Evolutionary conservation across 2,113 vertebrate species (phyloP).

Genomic region (Phaethornis superciliosus): DNA sequence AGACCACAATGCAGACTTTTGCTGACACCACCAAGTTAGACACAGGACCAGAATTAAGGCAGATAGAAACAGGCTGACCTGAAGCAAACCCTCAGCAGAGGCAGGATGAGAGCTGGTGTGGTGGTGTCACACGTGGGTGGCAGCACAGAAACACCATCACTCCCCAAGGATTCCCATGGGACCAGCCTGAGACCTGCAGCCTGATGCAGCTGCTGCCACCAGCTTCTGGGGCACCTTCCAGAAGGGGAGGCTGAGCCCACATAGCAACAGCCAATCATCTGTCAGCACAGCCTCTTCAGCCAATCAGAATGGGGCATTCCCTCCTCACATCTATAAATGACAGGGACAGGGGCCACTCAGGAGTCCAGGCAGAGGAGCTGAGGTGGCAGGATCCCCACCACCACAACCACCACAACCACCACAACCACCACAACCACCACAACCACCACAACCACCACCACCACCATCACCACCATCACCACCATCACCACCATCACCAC

Average conservation of each 20-base stretch:
- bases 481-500: too few relatives aligned
- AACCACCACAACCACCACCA: too few relatives aligned
- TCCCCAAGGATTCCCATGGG: fast-evolving
- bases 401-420: too few relatives aligned
- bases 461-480: too few relatives aligned
- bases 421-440: too few relatives aligned
- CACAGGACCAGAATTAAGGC: too few relatives aligned
- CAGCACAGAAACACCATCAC: fast-evolving
- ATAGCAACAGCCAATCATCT: background rate
- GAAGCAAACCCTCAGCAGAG: background rate
- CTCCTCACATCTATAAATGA: background rate
- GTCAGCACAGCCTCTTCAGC: fast-evolving
- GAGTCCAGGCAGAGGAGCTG: background rate
- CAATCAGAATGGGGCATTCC: background rate
- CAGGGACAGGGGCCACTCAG: fast-evolving
- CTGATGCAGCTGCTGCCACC: background rate
- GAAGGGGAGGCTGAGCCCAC: too few relatives aligned
- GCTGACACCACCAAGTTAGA: background rate
- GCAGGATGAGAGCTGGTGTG: fast-evolving
- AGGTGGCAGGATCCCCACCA: fast-evolving
- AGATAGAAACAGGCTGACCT: background rate
- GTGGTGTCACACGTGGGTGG: fast-evolving
- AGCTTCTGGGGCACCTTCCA: background rate
- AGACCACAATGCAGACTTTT: fast-evolving
- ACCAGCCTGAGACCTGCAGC: fast-evolving